Percentiles rank a stretch among this genome's conserved stretches.
Conservation (phyloP, 37 sponge, comb jelly and placozoan species). For the Lycopodina hypogea region DNA sequence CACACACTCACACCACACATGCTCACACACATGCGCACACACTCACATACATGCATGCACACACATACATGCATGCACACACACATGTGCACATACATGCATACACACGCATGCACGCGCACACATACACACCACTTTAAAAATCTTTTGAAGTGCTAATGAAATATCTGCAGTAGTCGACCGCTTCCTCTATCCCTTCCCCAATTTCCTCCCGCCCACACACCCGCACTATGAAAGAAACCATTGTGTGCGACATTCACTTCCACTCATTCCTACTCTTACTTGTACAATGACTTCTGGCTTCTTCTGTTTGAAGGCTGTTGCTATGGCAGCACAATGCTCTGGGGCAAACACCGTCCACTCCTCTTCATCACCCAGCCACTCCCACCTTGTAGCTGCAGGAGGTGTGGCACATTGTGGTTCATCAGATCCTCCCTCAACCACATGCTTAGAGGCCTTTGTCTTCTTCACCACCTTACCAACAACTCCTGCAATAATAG, state of each 20-base stretch:
- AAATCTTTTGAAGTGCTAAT: too few species aligned
- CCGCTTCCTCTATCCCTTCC: neutral
- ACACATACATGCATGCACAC: slow-evolving; percentile 30
- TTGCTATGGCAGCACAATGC: slow-evolving; percentile 13
- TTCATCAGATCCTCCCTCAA: neutral
- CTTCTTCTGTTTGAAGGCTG: slow-evolving; percentile 16
- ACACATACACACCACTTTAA: neutral
- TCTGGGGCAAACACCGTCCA: slow-evolving; percentile 46
- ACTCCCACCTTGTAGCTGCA: slow-evolving; percentile 43
- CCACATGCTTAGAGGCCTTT: neutral
- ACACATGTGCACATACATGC: slow-evolving; percentile 19
- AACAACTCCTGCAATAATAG: too few species aligned
- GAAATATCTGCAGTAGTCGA: too few species aligned
- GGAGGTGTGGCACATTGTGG: slow-evolving; percentile 5
- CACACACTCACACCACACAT: slow-evolving; percentile 10
- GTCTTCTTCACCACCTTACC: too few species aligned
- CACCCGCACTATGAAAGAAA: too few species aligned
- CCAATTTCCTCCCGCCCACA: neutral
- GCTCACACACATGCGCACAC: slow-evolving; percentile 15
- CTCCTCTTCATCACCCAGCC: slow-evolving; percentile 52
- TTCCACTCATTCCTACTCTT: neutral
- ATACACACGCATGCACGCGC: slow-evolving; percentile 10
- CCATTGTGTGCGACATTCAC: too few species aligned
- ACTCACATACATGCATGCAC: slow-evolving; percentile 10
- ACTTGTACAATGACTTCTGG: neutral